Evolutionary conservation across 2,113 vertebrate genomes (phyloP).

Genomic region (Scomber scombrus): DNA sequence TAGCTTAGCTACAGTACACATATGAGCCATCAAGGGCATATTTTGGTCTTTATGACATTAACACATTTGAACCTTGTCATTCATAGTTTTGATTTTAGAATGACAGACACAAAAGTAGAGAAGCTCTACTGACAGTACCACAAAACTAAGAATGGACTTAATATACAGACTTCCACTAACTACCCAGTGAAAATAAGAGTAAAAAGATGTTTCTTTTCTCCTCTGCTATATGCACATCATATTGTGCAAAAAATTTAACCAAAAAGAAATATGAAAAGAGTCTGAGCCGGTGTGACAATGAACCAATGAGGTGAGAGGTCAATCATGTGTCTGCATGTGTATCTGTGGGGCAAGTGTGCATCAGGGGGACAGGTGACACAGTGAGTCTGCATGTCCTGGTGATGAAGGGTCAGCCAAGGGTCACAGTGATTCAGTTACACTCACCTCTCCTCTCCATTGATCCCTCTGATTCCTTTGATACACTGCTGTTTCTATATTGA

Average conservation of each 20-base stretch:
- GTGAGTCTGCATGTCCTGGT: constrained; percentile 37
- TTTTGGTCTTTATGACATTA: constrained; percentile 3
- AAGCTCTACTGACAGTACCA: background rate
- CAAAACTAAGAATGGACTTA: no score
- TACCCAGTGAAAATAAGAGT: background rate
- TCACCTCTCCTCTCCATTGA: constrained; percentile 67
- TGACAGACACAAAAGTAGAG: background rate
- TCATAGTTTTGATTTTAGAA: constrained; percentile 8
- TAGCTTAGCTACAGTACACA: constrained; percentile 10
- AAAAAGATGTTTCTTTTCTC: background rate
- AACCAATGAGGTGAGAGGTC: constrained; percentile 36
- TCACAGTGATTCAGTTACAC: constrained; percentile 69
- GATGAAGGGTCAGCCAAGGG: constrained; percentile 70
- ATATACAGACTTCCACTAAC: background rate
- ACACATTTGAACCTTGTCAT: constrained; percentile 11
- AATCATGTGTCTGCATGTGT: constrained; percentile 25
- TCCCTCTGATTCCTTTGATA: constrained; percentile 62
- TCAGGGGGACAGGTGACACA: constrained; percentile 54
- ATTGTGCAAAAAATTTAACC: no score
- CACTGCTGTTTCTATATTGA: constrained; percentile 66
- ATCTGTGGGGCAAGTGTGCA: background rate
- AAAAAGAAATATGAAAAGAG: background rate
- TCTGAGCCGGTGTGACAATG: constrained; percentile 4
- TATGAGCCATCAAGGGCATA: background rate
- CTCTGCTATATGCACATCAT: background rate